A percentile compares a stretch with the other conserved stretches of the same genome.
Conservation (phyloP, 2,797 vertebrate species). For the Neostethus bicornis region DNA sequence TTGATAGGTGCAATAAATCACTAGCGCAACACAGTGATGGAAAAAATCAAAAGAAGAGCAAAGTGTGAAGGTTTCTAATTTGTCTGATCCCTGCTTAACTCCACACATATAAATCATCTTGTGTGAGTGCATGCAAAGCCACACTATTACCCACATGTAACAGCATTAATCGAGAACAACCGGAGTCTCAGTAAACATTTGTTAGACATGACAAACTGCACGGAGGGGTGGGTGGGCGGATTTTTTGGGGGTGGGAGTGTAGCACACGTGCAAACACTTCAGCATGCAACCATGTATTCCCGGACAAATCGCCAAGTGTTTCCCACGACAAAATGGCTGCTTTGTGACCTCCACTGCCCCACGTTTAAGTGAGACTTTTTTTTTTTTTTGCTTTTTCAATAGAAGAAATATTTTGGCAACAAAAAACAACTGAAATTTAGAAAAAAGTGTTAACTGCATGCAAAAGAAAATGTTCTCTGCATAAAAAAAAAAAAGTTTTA, state of each 20-base stretch:
- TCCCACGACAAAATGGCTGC: constrained; percentile 41
- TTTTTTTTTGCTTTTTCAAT: constrained; percentile 1
- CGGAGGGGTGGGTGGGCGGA: constrained; percentile 1
- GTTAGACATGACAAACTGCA: constrained; percentile 37
- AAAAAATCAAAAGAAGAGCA: constrained; percentile 7
- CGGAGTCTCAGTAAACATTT: constrained; percentile 48
- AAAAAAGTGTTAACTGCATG: too few species aligned
- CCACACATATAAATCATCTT: constrained; percentile 8
- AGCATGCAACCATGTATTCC: background rate
- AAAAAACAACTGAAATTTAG: constrained; percentile 15
- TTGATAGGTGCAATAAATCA: constrained; percentile 42
- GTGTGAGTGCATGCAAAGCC: background rate
- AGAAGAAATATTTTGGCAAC: constrained; percentile 11
- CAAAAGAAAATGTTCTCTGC: too few species aligned
- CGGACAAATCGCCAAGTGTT: constrained; percentile 21
- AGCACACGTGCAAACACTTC: constrained; percentile 18
- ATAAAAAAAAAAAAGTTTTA: too few species aligned
- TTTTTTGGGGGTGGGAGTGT: constrained; percentile 6
- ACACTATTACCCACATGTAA: constrained; percentile 26
- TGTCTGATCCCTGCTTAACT: background rate
- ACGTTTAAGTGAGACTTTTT: constrained; percentile 11
- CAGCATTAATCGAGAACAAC: constrained; percentile 48
- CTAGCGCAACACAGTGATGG: constrained; percentile 45
- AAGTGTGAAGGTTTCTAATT: background rate
- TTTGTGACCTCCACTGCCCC: constrained; percentile 19